These are phyloP conservation scores for Emydoidea blandingii DNA, from an alignment of 2,797 vertebrate species.

Conservation along the genomic window DNA sequence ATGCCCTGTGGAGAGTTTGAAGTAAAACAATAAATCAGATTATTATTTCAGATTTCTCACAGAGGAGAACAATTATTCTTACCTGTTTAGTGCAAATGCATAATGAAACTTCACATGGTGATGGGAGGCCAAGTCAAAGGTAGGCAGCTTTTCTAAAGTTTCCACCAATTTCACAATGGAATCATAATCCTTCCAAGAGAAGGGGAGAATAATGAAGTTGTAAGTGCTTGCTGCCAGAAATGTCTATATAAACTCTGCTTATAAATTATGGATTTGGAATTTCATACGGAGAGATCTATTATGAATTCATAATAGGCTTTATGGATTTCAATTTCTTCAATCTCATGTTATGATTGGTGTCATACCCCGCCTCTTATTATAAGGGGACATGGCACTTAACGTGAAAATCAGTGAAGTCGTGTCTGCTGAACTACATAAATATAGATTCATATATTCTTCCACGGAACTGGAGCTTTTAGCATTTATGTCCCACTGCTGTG, in stretches of 20 bases:
- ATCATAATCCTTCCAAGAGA: constrained; percentile 92
- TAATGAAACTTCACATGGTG: constrained; percentile 98
- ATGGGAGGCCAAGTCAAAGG: constrained; percentile 94
- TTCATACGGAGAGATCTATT: neutral
- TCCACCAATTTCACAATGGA: constrained; percentile 97
- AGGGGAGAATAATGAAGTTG: constrained; percentile 42
- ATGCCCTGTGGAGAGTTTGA: neutral
- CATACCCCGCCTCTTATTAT: neutral
- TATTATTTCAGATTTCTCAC: neutral
- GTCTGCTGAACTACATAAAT: neutral
- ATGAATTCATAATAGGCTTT: neutral
- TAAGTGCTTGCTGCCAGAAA: constrained; percentile 28
- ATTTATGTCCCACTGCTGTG: neutral
- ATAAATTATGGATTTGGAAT: neutral
- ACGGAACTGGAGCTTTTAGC: neutral
- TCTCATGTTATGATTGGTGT: neutral
- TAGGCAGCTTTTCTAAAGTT: constrained; percentile 96
- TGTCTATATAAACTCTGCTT: neutral
- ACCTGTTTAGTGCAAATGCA: constrained; percentile 97
- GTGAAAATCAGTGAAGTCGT: neutral
- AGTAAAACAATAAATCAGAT: neutral
- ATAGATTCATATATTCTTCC: neutral
- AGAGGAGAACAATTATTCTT: constrained; percentile 65
- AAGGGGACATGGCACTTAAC: neutral
- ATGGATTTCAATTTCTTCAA: neutral